Evolutionary conservation across 1,140 invertebrate genomes (phyloP).

Genomic region (Brachionus asplanchnoidis): DNA sequence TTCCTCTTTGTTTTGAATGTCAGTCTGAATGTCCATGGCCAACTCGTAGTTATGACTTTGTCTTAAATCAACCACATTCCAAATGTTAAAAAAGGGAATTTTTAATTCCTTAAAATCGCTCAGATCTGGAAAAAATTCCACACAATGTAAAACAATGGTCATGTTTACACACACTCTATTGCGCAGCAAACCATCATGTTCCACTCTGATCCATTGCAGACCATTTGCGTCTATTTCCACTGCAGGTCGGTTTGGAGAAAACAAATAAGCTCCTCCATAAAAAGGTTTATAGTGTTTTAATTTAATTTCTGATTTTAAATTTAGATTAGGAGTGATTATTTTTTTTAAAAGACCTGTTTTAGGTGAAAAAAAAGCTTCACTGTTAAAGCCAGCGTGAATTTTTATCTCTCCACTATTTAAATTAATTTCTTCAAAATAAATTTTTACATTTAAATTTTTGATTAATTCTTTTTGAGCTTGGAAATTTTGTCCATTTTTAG

Average conservation of each 20-base stretch:
- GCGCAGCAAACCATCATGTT: neutral
- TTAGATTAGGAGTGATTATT: constrained; percentile 61
- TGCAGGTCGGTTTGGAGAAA: constrained; percentile 73
- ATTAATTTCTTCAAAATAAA: neutral
- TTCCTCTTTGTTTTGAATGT: constrained; percentile 62
- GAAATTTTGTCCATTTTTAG: neutral
- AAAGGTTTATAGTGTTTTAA: constrained; percentile 67
- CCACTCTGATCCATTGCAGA: constrained; percentile 8
- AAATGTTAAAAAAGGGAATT: constrained; percentile 1
- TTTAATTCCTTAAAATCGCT: constrained; percentile 65
- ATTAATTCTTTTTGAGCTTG: neutral
- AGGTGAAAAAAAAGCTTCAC: constrained; percentile 40
- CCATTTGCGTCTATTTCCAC: constrained; percentile 55
- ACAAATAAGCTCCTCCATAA: constrained; percentile 83
- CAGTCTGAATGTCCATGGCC: constrained; percentile 79
- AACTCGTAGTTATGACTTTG: constrained; percentile 52
- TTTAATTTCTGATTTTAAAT: constrained; percentile 62
- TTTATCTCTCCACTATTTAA: neutral
- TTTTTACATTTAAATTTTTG: constrained; percentile 14
- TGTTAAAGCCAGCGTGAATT: neutral
- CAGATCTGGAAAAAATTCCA: constrained; percentile 61
- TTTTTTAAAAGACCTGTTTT: constrained; percentile 45
- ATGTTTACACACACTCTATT: constrained; percentile 37
- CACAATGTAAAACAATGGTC: constrained; percentile 12
- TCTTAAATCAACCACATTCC: constrained; percentile 41